Evolutionary conservation across 2,888 invertebrate species (phyloP).

Genomic region (Epirrita christyi): DNA sequence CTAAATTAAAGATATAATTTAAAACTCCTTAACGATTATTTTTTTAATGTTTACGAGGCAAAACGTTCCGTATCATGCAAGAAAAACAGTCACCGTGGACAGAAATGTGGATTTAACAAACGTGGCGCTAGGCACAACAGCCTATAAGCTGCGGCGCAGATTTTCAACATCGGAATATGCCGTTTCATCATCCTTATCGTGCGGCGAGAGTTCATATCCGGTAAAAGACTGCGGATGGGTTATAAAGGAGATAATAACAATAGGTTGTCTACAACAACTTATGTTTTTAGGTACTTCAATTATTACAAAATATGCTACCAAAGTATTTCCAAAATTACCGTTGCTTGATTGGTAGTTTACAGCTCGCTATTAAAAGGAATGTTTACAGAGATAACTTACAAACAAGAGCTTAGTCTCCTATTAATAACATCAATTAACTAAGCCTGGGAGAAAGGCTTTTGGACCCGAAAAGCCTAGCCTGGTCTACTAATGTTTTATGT

Average conservation of each 20-base stretch:
- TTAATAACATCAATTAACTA: slow-evolving; percentile 14
- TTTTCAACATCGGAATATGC: slow-evolving; percentile 71
- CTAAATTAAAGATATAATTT: too few species aligned
- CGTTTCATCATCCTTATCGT: slow-evolving; percentile 50
- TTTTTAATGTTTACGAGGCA: too few species aligned
- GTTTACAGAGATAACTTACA: slow-evolving; percentile 10
- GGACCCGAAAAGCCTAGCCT: background rate
- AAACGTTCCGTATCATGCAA: too few species aligned
- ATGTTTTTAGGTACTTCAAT: too few species aligned
- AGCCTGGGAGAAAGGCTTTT: background rate
- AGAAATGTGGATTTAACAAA: slow-evolving; percentile 97
- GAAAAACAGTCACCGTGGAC: slow-evolving; percentile 91
- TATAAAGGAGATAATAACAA: too few species aligned
- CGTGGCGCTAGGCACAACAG: slow-evolving; percentile 93
- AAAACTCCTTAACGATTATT: too few species aligned
- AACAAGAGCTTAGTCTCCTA: slow-evolving; percentile 15
- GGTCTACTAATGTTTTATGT: background rate
- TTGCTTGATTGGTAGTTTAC: background rate
- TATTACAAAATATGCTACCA: too few species aligned
- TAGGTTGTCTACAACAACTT: too few species aligned
- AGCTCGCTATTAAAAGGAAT: slow-evolving; percentile 14
- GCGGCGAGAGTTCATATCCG: slow-evolving; percentile 33
- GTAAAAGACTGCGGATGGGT: slow-evolving; percentile 94
- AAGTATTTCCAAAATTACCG: too few species aligned
- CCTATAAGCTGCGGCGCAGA: slow-evolving; percentile 94